phyloP scores from a whole-genome alignment of 2,113 vertebrate genomes.

The Scortum barcoo region DNA sequence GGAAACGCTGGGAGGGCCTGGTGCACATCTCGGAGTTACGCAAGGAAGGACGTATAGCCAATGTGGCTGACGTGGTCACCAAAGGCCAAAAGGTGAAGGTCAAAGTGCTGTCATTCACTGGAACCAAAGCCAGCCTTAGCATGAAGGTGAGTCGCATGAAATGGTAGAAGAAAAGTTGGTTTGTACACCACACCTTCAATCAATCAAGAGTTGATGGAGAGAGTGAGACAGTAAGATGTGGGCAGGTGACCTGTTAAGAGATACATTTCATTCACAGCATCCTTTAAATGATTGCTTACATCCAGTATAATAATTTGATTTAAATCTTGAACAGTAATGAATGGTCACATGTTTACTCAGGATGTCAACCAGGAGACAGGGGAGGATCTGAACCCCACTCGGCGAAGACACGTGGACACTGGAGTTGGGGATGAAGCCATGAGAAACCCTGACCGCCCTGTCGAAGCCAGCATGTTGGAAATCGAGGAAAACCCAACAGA shows the following conservation, averaged over 20 bases:
- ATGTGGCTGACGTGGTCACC: slow-evolving; percentile 94
- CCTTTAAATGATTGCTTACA: background rate
- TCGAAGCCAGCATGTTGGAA: slow-evolving; percentile 9
- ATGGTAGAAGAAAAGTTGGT: background rate
- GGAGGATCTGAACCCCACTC: slow-evolving; percentile 93
- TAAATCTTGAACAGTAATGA: background rate
- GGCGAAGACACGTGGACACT: slow-evolving; percentile 87
- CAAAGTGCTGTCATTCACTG: slow-evolving; percentile 94
- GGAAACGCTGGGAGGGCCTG: slow-evolving; percentile 95
- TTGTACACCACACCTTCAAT: too few relatives aligned
- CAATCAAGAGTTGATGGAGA: background rate
- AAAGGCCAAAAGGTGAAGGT: slow-evolving; percentile 95
- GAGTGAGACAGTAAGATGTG: background rate
- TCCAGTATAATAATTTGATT: background rate
- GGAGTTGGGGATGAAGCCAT: slow-evolving; percentile 85
- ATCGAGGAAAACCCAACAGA: slow-evolving; percentile 18
- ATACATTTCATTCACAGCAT: background rate
- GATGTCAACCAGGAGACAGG: slow-evolving; percentile 95
- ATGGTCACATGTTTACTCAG: slow-evolving; percentile 64
- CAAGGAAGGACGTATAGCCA: slow-evolving; percentile 92
- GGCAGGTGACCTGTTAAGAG: background rate
- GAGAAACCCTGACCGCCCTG: slow-evolving; percentile 47
- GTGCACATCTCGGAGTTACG: slow-evolving; percentile 95
- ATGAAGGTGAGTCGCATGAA: slow-evolving; percentile 89
- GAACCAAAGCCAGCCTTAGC: slow-evolving; percentile 95